Conservation (phyloP, 2,113 vertebrate genomes). For the Tachysurus vachellii region DNA sequence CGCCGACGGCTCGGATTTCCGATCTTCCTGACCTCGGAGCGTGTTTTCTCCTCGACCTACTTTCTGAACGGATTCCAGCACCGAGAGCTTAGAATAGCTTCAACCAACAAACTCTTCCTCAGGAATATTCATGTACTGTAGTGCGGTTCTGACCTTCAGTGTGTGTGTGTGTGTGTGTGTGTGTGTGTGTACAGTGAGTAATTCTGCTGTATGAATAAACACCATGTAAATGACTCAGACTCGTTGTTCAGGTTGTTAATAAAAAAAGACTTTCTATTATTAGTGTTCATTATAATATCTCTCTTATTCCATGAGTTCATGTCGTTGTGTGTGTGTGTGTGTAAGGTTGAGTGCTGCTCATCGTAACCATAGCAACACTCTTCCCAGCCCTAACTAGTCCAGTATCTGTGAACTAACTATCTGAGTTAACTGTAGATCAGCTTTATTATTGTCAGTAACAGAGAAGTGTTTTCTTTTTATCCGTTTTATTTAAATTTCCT, state of each 20-base stretch:
- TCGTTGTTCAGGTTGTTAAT: neutral
- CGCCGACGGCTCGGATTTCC: neutral
- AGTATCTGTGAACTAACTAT: neutral
- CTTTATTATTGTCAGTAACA: too few relatives aligned
- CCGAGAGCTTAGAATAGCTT: neutral
- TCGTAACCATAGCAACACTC: neutral
- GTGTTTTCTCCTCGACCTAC: neutral
- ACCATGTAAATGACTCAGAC: neutral
- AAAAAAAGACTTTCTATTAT: neutral
- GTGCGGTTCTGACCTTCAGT: neutral
- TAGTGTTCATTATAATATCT: neutral
- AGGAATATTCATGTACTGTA: neutral
- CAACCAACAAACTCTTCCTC: neutral
- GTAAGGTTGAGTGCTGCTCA: neutral
- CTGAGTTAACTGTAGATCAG: neutral
- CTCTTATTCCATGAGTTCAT: neutral
- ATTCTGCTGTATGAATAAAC: neutral
- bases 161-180: slow-evolving; percentile 1
- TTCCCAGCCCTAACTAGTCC: neutral
- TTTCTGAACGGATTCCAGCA: slow-evolving; percentile 7
- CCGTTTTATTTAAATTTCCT: neutral
- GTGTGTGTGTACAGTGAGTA: neutral
- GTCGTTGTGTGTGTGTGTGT: neutral
- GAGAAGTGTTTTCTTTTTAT: neutral
- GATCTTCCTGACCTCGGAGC: neutral